Evolutionary conservation across 2,113 vertebrate genomes (phyloP).

Genomic region (Gavialis gangeticus): DNA sequence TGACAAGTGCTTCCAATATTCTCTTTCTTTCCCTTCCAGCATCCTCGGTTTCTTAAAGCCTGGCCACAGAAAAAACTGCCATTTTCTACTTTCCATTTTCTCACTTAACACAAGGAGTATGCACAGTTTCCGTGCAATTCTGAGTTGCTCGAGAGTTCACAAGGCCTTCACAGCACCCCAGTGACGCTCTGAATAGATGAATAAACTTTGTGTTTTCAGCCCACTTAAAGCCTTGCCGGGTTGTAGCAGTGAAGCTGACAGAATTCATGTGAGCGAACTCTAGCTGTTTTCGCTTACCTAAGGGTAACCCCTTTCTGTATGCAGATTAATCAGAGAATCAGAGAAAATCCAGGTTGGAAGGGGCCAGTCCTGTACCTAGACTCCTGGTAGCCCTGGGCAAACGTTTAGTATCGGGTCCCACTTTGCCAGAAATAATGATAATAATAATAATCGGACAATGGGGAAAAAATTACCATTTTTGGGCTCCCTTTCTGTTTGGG

Average conservation of each 20-base stretch:
- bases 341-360: no score
- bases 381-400: no score
- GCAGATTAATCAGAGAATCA: neutral
- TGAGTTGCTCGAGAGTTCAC: constrained; percentile 12
- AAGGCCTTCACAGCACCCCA: neutral
- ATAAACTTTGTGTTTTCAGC: neutral
- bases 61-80: constrained; percentile 34
- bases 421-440: no score
- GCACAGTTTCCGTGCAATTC: neutral
- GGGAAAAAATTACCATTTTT: no score
- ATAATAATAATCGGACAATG: no score
- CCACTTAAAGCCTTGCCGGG: neutral
- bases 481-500: no score
- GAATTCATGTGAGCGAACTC: neutral
- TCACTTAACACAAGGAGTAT: neutral
- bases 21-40: constrained; percentile 28
- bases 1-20: constrained; percentile 50
- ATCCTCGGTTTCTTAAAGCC: constrained; percentile 21
- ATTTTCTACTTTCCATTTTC: constrained; percentile 43
- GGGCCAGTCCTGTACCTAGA: no score
- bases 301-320: neutral
- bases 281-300: neutral
- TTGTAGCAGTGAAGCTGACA: constrained; percentile 5
- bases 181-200: neutral
- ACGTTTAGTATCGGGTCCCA: no score